Evolutionary conservation across 2,888 invertebrate species (phyloP), one percentile per base, ranked within the genome.

Genomic region (Dynastes hyllus): DNA sequence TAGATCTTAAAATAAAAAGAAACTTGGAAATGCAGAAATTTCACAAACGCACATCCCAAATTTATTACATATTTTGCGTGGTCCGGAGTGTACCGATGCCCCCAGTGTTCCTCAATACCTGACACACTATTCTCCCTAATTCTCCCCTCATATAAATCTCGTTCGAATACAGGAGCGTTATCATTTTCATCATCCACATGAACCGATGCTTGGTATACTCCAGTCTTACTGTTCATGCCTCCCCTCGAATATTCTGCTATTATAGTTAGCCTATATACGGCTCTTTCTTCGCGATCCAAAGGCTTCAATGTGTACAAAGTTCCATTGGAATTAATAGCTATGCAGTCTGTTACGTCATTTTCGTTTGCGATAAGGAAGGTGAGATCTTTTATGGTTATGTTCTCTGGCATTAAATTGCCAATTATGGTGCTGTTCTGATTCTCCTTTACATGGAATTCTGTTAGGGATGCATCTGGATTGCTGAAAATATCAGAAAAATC

Each of bases 161-260:
- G 89, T 82, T 94, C 93, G 87, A 98, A 97, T 78, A 92, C 88
- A 0, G 98, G 97, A 2, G 96, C 92, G 85, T 96, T 96, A 85
- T 97, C 97, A 85, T 97, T 97, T 80, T 95, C 95, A 86, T 97
- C 97, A 80, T 95, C 95, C 0, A 97, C 95, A 77, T 93, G 90
- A 45, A 97, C 92, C 11, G 93, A 94, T 0, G 95, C 94, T 91
- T 95, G 95, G 86, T 95, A 95, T 78, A 95, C 93, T 1, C 94
- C 95, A 70, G 94, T 93, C 81, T 93, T 93, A 77, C 93, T 91
- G 80, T 92, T 87, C 2, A 89, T 85, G 6, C 95, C 95, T 6
- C 95, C 95, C 86, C 94, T 93, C 29, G 91, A 92, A 83, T 94
- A 94, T 87, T 96, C 95, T 9, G 94, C 95, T 61, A 96, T 94